These are phyloP conservation scores for Upupa epops DNA, from an alignment of 2,113 vertebrate species.

Conservation along the genomic window DNA sequence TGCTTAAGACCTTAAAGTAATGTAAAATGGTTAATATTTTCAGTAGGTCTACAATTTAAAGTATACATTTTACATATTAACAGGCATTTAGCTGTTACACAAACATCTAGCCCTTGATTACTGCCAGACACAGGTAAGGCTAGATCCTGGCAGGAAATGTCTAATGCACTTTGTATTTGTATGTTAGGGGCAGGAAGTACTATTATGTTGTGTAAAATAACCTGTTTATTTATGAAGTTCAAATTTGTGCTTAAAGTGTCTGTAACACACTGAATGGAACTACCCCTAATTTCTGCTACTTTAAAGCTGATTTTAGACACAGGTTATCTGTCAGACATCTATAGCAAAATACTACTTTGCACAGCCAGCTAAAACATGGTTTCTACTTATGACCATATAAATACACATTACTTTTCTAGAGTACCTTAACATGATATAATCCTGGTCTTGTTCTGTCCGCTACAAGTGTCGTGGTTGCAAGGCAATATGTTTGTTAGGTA, in stretches of 20 bases:
- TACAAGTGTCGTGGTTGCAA: background rate
- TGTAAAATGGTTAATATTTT: background rate
- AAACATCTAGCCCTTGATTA: background rate
- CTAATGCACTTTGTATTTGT: background rate
- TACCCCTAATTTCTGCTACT: background rate
- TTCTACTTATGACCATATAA: accelerated
- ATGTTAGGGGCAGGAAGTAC: background rate
- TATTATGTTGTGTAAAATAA: background rate
- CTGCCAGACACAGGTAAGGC: background rate
- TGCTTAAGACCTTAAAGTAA: background rate
- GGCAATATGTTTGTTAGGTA: accelerated
- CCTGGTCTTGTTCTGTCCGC: background rate
- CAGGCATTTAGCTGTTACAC: background rate
- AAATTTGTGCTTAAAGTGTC: background rate
- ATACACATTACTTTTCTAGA: background rate
- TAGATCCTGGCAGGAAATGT: background rate
- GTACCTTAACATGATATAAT: background rate
- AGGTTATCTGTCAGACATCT: background rate
- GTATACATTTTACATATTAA: background rate
- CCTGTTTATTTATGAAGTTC: background rate
- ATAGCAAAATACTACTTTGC: background rate
- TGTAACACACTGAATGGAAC: background rate
- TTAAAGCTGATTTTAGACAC: background rate
- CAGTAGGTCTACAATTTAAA: background rate
- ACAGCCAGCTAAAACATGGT: background rate